Evolutionary conservation across 2,113 vertebrate genomes (phyloP).

Genomic region (Trogon surrucura): DNA sequence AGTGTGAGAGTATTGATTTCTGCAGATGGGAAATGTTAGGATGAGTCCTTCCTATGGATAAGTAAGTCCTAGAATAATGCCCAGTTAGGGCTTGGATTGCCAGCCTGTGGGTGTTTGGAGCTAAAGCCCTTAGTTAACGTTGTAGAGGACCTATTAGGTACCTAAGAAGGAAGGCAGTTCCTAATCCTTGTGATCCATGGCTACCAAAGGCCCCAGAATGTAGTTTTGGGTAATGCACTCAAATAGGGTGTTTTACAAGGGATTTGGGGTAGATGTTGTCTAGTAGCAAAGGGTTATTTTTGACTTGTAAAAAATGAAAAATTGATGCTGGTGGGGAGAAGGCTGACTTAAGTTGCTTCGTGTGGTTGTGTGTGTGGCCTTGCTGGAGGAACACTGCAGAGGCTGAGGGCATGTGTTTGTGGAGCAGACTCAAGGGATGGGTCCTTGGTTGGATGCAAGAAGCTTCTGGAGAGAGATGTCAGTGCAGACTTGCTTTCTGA

Average conservation of each 20-base stretch:
- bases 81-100: background rate
- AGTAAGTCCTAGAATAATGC: background rate
- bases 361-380: background rate
- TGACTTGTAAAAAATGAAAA: background rate
- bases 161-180: background rate
- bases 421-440: background rate
- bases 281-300: background rate
- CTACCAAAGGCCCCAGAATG: background rate
- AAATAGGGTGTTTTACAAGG: background rate
- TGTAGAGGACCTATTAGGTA: rapidly evolving
- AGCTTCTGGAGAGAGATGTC: background rate
- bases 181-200: background rate
- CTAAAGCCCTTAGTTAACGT: background rate
- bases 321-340: background rate
- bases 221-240: background rate
- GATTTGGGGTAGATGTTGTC: background rate
- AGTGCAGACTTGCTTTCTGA: background rate
- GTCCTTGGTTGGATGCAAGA: background rate
- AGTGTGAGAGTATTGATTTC: background rate
- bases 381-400: background rate
- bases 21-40: background rate
- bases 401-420: background rate
- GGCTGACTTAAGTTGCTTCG: background rate
- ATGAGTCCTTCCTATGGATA: background rate
- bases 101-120: background rate